These are phyloP conservation scores for Drosophila birchii DNA, from an alignment of 2,888 invertebrate genomes.

Conservation along the genomic window DNA sequence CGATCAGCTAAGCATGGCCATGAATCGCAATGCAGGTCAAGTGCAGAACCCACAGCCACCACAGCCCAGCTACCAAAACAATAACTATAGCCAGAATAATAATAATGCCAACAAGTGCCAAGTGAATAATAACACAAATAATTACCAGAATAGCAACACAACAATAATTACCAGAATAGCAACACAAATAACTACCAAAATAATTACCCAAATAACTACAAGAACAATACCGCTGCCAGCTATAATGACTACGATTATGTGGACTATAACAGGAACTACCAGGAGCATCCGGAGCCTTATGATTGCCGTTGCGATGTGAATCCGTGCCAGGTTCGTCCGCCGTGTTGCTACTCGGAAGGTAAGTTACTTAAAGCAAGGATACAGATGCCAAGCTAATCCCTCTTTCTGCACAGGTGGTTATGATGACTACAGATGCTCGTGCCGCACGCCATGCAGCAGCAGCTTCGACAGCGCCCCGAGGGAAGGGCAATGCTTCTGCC, in stretches of 20 bases:
- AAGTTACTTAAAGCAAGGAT: not conserved
- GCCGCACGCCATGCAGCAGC: not conserved
- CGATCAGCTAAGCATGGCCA: constrained; percentile 54
- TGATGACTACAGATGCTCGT: not conserved
- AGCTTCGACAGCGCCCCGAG: not conserved
- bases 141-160: not conserved
- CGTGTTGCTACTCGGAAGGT: not conserved
- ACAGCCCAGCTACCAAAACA: not conserved
- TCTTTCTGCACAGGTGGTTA: not conserved
- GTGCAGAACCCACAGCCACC: not conserved
- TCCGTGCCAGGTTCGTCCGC: not conserved
- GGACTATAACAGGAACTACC: not conserved
- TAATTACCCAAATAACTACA: not conserved
- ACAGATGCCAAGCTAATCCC: no score
- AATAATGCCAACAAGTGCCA: not conserved
- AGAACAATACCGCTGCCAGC: not conserved
- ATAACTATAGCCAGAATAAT: not conserved
- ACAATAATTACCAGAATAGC: not conserved
- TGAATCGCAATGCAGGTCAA: constrained; percentile 14
- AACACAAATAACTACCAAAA: not conserved
- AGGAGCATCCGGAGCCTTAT: not conserved
- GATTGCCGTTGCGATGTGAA: constrained; percentile 3
- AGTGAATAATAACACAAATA: not conserved
- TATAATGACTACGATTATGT: constrained; percentile 15
- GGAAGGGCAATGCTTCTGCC: not conserved